These are phyloP conservation scores for Drepanosiphum platanoidis DNA, from an alignment of 2,888 invertebrate genomes.

Conservation along the genomic window DNA sequence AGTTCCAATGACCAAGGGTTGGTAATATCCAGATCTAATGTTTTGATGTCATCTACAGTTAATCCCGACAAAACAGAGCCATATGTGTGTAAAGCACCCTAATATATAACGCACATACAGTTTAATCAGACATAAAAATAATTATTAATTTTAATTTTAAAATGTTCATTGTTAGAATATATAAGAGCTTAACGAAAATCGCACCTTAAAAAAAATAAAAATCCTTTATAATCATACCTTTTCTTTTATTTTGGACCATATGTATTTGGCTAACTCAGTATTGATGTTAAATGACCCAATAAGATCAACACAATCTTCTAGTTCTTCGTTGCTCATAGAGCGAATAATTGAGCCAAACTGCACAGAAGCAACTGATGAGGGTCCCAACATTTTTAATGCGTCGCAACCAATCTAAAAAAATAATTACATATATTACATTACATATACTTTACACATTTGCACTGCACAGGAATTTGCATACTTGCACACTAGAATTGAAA, in stretches of 20 bases:
- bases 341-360: conserved; percentile 24
- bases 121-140: too few species aligned
- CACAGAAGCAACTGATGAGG: conserved; percentile 22
- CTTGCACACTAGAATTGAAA: conserved; percentile 30
- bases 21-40: conserved; percentile 30
- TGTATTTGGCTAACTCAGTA: conserved; percentile 16
- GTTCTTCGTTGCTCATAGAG: conserved; percentile 38
- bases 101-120: conserved; percentile 7
- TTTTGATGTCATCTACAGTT: conserved; percentile 25
- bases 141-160: too few species aligned
- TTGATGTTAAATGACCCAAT: conserved; percentile 48
- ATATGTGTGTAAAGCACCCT: conserved; percentile 51
- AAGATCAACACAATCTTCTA: conserved; percentile 44
- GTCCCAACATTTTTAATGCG: conserved; percentile 47
- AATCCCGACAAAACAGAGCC: conserved; percentile 53
- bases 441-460: not conserved
- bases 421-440: not conserved
- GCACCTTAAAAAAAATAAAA: too few species aligned
- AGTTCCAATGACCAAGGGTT: conserved; percentile 54
- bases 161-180: too few species aligned
- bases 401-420: conserved; percentile 48
- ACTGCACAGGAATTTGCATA: not conserved
- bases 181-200: not conserved
- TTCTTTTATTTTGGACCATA: conserved; percentile 43
- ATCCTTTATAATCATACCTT: conserved; percentile 19